Conservation (phyloP, 2,888 invertebrate genomes). For the Branchipolynoe longqiensis region DNA sequence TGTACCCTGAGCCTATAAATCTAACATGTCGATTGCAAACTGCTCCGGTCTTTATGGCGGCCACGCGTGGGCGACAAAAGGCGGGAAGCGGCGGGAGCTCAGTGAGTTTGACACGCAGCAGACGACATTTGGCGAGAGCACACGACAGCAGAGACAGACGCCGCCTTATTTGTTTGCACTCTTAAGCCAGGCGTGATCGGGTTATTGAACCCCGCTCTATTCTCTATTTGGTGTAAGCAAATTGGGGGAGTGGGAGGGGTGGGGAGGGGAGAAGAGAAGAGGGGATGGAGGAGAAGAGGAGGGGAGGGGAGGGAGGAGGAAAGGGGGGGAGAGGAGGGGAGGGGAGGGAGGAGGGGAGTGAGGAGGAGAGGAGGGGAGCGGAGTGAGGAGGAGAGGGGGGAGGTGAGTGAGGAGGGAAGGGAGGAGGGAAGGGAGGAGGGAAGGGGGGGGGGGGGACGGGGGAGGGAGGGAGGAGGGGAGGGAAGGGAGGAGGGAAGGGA, state of each 20-base stretch:
- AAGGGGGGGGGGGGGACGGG: neutral
- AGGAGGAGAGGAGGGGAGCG: neutral
- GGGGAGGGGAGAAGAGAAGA: neutral
- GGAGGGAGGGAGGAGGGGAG: neutral
- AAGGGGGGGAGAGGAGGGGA: neutral
- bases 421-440: neutral
- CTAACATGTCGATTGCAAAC: too few species aligned
- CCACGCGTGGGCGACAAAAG: too few species aligned
- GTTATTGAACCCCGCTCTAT: neutral
- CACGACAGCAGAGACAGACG: too few species aligned
- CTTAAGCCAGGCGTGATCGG: too few species aligned
- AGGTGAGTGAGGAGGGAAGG: neutral
- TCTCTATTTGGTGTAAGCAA: neutral
- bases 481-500: neutral
- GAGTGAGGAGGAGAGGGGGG: neutral
- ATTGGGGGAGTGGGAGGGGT: neutral
- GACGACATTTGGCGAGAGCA: too few species aligned
- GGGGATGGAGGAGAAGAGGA: neutral
- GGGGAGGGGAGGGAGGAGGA: neutral
- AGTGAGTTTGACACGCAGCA: too few species aligned
- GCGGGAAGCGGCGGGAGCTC: too few species aligned
- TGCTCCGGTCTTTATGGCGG: too few species aligned
- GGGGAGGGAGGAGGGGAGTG: neutral
- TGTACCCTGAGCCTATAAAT: too few species aligned
- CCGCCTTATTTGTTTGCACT: too few species aligned